phyloP scores from a whole-genome alignment of 2,888 invertebrate species.

The Antheraea assamensis region DNA sequence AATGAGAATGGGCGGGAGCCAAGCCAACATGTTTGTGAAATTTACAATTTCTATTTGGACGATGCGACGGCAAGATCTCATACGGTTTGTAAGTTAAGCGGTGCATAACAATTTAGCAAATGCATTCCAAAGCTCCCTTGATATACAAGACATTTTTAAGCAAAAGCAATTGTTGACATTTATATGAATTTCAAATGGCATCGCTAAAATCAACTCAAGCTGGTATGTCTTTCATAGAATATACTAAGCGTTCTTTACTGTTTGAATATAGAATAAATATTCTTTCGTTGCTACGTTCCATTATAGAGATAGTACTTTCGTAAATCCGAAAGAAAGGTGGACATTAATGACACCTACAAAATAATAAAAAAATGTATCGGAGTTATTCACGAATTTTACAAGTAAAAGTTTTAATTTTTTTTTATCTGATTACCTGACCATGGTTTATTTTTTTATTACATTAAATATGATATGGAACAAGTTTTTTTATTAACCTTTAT shows the following conservation, averaged over 20 bases:
- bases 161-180: constrained; percentile 35
- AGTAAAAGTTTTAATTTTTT: no score
- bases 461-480: no score
- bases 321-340: no score
- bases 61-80: constrained; percentile 31
- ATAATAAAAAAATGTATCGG: no score
- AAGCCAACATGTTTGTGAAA: constrained; percentile 48
- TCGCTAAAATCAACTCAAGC: constrained; percentile 19
- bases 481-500: no score
- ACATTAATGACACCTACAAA: no score
- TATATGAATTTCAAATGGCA: constrained; percentile 37
- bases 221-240: constrained; percentile 3
- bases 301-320: no score
- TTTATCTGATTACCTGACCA: no score
- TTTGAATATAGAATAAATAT: background rate
- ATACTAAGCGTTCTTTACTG: background rate
- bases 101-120: constrained; percentile 38
- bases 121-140: constrained; percentile 37
- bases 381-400: no score
- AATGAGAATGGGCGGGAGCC: constrained; percentile 57
- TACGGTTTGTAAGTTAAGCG: constrained; percentile 34
- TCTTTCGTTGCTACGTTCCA: background rate
- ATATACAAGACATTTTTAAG: constrained; percentile 40
- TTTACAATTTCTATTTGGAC: constrained; percentile 53
- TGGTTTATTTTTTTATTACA: no score